phyloP scores from a whole-genome alignment of 2,888 invertebrate species.

The Xestia ashworthii region DNA sequence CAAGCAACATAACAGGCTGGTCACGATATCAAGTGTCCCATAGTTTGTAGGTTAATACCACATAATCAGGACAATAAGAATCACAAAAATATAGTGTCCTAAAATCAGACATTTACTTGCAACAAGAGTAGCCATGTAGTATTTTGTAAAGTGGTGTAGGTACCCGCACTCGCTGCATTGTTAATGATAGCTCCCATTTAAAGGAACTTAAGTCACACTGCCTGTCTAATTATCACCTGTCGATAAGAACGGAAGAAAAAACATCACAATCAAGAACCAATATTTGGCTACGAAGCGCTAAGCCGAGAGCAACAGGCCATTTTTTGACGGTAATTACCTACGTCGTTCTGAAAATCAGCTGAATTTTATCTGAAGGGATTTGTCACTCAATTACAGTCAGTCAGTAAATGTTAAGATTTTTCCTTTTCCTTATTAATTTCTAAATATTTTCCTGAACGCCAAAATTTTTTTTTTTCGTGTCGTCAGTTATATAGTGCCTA shows the following conservation, averaged over 20 bases:
- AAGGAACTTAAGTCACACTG: background rate
- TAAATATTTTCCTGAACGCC: background rate
- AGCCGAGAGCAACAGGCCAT: background rate
- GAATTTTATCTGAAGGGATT: background rate
- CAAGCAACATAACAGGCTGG: too few relatives aligned
- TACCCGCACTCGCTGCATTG: background rate
- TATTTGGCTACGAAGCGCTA: conserved; percentile 4
- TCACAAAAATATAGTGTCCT: background rate
- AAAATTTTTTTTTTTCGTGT: too few relatives aligned
- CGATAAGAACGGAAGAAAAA: background rate
- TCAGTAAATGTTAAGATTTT: background rate
- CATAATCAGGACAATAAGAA: background rate
- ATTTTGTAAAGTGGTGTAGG: background rate
- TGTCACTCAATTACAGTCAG: background rate
- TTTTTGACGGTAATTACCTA: background rate
- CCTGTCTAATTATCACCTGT: background rate
- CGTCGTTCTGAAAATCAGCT: background rate
- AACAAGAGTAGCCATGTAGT: background rate
- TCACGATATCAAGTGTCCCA: too few relatives aligned
- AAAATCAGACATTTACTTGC: background rate
- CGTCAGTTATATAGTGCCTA: too few relatives aligned
- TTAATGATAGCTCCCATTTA: background rate
- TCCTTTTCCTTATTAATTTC: background rate
- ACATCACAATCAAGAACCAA: background rate
- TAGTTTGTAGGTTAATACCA: too few relatives aligned